Base-by-base conservation (phyloP, 2,888 invertebrate genomes). In the Acleris sparsana region DNA sequence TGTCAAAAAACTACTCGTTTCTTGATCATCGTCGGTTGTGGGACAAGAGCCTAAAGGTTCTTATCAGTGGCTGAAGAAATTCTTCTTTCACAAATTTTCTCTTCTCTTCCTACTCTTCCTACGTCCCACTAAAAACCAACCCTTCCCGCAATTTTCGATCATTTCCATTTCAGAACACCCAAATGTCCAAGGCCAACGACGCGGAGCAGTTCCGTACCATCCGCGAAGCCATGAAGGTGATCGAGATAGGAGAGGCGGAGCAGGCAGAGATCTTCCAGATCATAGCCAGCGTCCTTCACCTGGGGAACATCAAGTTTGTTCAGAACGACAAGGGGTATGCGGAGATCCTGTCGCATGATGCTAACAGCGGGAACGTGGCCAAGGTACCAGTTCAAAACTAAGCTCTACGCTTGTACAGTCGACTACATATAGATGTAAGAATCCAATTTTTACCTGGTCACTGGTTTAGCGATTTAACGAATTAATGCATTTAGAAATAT, bases 251-350 rank as follows among this genome's bases (percentile, higher is more conserved):
- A 0, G 88, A 93, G 3, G 86, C 93, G 1, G 97, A 97, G 77
- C 96, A 96, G 85, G 91, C 92, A 29, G 96, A 96, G 74, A 94
- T 98, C 72, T 96, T 97, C 77, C 93, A 94, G 57, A 97, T 98
- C 70, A 94, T 98, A n/a, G 97, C 96, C 7, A 96, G 96, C 67
- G 95, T 98, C 49, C 88, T 98, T 65, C 97, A 98, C 79, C 93
- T 98, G 72, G 98, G 98, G 13, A 98, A 98, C 79, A 93, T 97
- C n/a, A 95, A 95, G 68, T 98, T 97, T 84, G 94, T 94, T 16
- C 95, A 95, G 75, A 90, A 88, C 70, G 95, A 95, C 18, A 96
- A 96, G 64, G 96, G 96, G 22, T 88, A 93, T 69, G 95, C 97
- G 0, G 94, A 94, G 75, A 94, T 97, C 29, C 84, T 94, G 16